Conservation (phyloP, 2,113 vertebrate genomes). For the Pterocles gutturalis region DNA sequence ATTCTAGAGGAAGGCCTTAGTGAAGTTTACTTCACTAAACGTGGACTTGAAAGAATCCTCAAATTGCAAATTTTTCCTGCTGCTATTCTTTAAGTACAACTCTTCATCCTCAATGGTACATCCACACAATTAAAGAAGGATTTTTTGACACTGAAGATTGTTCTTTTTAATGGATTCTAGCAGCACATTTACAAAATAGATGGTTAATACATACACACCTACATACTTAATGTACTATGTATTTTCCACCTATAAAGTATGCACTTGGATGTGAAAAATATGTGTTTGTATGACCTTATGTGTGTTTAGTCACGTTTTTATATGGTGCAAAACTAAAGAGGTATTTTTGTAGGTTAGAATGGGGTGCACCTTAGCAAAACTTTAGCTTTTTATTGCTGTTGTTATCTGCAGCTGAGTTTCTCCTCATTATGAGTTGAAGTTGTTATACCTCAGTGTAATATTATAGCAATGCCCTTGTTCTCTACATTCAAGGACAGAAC, state of each 20-base stretch:
- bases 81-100: not conserved
- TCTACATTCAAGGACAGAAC: not conserved
- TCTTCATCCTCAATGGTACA: not conserved
- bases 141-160: not conserved
- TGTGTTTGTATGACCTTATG: not conserved
- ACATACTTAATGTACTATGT: accelerated
- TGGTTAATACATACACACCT: not conserved
- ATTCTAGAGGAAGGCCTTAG: not conserved
- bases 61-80: not conserved
- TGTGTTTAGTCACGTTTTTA: not conserved
- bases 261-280: not conserved
- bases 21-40: not conserved
- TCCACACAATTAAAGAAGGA: not conserved
- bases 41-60: not conserved
- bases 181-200: not conserved
- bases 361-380: not conserved
- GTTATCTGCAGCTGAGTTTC: not conserved
- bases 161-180: not conserved
- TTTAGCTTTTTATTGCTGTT: not conserved
- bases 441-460: not conserved
- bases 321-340: not conserved
- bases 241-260: not conserved
- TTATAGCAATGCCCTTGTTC: not conserved
- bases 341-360: not conserved
- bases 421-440: not conserved